These are phyloP conservation scores for Syngnathus acus DNA, from an alignment of 2,797 vertebrate genomes.

Conservation along the genomic window DNA sequence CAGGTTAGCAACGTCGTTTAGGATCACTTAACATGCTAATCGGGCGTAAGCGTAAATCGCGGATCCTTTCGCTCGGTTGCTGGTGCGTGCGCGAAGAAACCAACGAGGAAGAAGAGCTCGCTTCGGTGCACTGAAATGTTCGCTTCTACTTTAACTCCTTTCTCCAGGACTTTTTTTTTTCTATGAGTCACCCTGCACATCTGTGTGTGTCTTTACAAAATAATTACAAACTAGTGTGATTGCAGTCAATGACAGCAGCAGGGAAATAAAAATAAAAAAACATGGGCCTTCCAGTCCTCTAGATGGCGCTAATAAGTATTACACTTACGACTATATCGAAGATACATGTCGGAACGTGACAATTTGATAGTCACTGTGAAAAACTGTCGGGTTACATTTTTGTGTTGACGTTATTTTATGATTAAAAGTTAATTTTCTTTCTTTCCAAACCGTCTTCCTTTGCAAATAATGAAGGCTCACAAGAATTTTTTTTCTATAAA, in stretches of 20 bases:
- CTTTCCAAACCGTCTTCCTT: no score
- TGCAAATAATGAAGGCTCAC: no score
- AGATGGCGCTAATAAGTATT: no score
- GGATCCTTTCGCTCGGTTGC: not conserved
- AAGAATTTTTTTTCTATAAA: no score
- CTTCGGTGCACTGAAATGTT: not conserved
- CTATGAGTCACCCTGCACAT: not conserved
- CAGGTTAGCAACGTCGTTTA: not conserved
- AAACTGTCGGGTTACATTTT: not conserved
- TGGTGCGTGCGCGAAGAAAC: not conserved
- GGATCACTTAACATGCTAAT: constrained; percentile 4
- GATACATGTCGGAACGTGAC: no score
- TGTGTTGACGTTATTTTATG: not conserved
- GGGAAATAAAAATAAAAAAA: no score
- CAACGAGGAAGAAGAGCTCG: constrained; percentile 1
- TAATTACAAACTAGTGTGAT: no score
- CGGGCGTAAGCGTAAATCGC: not conserved
- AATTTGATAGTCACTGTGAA: no score
- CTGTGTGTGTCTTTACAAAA: not conserved
- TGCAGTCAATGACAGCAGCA: no score
- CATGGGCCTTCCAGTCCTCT: not conserved
- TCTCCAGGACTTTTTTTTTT: not conserved
- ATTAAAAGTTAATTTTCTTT: no score
- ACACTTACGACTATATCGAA: no score
- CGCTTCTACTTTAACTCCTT: not conserved